Conservation (phyloP, 2,113 vertebrate genomes). For the cat (Felis catus) region F.catus_Fca126_mat1.0 CM031423.1:31564001-31564500, state of each 20-base stretch:
- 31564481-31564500: not conserved
- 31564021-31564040: not conserved
- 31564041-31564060: not conserved
- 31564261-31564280: not conserved
- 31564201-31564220: not conserved
- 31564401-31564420: not conserved
- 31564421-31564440: not conserved
- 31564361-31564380: not conserved
- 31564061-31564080: not conserved
- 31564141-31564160: not conserved
- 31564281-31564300: not conserved
- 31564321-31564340: not conserved
- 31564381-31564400: not conserved
- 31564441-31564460: not conserved
- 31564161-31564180: not conserved
- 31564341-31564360: not conserved
- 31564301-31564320: not conserved
- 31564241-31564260: not conserved
- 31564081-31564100: not conserved
- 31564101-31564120: not conserved
- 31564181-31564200: not conserved
- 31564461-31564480: not conserved
- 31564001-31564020: too few species aligned
- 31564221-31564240: not conserved
- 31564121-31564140: not conserved